Base-by-base conservation (phyloP, 1,140 invertebrate species). In the Drosophila bocki region DNA sequence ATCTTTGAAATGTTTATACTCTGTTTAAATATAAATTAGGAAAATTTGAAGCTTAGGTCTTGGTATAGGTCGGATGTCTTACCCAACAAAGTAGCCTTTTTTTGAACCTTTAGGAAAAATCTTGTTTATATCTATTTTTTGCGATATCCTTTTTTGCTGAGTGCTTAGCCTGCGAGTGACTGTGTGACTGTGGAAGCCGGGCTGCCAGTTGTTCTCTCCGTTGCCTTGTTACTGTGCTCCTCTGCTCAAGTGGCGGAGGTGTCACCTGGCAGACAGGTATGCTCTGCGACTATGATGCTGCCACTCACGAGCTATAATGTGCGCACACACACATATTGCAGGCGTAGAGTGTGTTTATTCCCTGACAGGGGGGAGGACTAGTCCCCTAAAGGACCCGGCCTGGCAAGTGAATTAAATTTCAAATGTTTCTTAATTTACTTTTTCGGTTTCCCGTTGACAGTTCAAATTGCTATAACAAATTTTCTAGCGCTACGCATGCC, bases 371-470 rank as follows among this genome's bases (percentile, higher is more conserved):
- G 29, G 67, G 22, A 33, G 33, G 47, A 26, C n/a, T 42, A 29
- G 47, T 67, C 39, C 33, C 44, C 62, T 39, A 50, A 51, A 62
- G 60, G 68, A 67, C 57, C 48, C 58, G 45, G 61, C 48, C 39
- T 74, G 74, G 37, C 65, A 75, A 86, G 85, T 90, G 85, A 90
- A 90, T 90, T 90, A 90, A 90, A 90, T 90, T 90, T 90, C 78
- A 85, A 90, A 90, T 90, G 86, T 90, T 90, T 90, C 85, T 90
- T 90, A 90, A 90, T 90, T 90, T 90, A 90, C 85, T 90, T 90
- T 90, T 90, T 90, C 78, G 85, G 85, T 90, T 90, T 90, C 71
- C 71, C 82, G 85, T 90, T 90, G 85, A 90, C 85, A 90, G 86
- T 90, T 90, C 81, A 90, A 90, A 90, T 90, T 90, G 85, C 81